These are phyloP conservation scores for Muscicapa striata DNA, from an alignment of 2,797 vertebrate species.

Conservation along the genomic window DNA sequence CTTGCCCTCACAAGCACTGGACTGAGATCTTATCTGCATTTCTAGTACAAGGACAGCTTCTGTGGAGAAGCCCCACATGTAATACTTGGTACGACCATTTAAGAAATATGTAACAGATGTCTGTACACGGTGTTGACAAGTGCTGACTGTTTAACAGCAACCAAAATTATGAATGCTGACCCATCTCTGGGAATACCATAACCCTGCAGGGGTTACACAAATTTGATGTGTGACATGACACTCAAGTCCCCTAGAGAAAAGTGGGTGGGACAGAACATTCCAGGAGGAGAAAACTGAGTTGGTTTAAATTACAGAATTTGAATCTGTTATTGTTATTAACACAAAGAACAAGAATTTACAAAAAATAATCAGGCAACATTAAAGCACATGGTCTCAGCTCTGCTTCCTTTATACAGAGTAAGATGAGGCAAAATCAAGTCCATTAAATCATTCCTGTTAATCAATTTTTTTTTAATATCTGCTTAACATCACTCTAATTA, in stretches of 20 bases:
- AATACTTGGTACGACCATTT: not conserved
- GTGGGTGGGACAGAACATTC: conserved; percentile 5
- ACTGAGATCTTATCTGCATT: not conserved
- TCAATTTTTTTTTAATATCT: not conserved
- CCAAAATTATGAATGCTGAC: not conserved
- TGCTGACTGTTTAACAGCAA: not conserved
- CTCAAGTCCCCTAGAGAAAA: not conserved
- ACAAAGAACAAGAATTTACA: not conserved
- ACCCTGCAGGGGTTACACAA: not conserved
- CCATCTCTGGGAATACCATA: conserved; percentile 19
- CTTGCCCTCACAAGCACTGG: not conserved
- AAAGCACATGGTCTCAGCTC: not conserved
- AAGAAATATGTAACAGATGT: not conserved
- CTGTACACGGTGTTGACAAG: not conserved
- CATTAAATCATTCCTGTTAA: not conserved
- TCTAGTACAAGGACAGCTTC: not conserved
- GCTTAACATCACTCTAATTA: not conserved
- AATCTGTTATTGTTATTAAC: not conserved
- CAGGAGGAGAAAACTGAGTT: not conserved
- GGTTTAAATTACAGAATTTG: not conserved
- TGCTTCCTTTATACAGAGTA: not conserved
- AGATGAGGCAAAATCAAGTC: not conserved
- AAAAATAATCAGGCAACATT: not conserved
- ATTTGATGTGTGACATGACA: not conserved
- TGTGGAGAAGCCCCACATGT: not conserved